phyloP scores from a whole-genome alignment of 2,797 vertebrate species.

The Molothrus ater region DNA sequence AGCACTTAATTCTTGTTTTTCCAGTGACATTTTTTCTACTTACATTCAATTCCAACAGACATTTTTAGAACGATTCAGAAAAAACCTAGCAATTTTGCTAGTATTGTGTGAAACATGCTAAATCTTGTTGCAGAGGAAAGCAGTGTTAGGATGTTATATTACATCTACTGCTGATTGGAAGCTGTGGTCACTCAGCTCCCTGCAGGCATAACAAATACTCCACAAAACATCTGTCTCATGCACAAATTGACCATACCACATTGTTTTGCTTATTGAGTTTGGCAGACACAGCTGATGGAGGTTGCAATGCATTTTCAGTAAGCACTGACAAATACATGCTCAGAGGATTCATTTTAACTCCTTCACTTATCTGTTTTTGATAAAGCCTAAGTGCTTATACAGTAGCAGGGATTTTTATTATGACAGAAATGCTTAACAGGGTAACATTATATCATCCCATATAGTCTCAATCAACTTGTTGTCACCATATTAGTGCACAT shows the following conservation, averaged over 20 bases:
- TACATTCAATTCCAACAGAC: neutral
- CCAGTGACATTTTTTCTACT: neutral
- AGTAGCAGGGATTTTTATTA: neutral
- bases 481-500: neutral
- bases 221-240: neutral
- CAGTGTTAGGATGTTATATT: neutral
- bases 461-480: neutral
- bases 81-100: neutral
- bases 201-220: constrained; percentile 11
- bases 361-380: neutral
- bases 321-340: neutral
- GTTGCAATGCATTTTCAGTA: neutral
- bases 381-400: neutral
- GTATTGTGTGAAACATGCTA: neutral
- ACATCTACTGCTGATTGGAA: neutral
- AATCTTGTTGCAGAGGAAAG: neutral
- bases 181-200: constrained; percentile 33
- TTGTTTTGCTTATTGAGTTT: constrained; percentile 31
- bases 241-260: constrained; percentile 6
- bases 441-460: neutral
- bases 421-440: neutral
- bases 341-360: neutral
- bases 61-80: neutral
- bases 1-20: neutral
- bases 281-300: constrained; percentile 11